Percentiles rank a stretch among this genome's conserved stretches.
These are phyloP conservation scores for Stenolophus ochropezus DNA, from an alignment of 2,888 invertebrate species.

Conservation along the genomic window DNA sequence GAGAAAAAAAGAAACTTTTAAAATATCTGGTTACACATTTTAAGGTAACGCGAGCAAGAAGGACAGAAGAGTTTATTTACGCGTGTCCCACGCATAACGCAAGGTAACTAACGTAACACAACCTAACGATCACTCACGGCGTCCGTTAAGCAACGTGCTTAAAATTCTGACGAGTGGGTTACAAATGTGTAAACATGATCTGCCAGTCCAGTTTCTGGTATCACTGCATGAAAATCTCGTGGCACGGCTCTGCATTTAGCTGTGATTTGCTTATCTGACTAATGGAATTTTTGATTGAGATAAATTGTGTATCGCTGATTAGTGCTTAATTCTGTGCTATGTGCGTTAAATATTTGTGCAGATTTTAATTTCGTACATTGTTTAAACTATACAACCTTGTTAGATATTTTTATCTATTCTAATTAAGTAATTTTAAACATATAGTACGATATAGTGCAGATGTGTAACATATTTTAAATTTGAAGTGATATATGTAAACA, in stretches of 20 bases:
- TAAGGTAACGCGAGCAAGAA: background rate
- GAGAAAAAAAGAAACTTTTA: conserved; percentile 3
- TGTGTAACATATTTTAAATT: background rate
- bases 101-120: conserved; percentile 13
- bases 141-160: conserved; percentile 18
- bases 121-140: conserved; percentile 21
- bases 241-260: background rate
- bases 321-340: background rate
- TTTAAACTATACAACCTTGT: background rate
- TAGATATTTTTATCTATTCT: background rate
- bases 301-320: conserved; percentile 20
- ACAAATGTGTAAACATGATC: conserved; percentile 30
- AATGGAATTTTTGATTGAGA: conserved; percentile 38
- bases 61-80: conserved; percentile 41
- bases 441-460: background rate
- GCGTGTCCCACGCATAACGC: conserved; percentile 29
- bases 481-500: background rate
- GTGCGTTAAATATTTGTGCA: background rate
- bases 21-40: conserved; percentile 30
- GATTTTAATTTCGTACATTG: background rate
- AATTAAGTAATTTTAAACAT: background rate
- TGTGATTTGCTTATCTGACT: conserved; percentile 12
- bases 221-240: conserved; percentile 26
- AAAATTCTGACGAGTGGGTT: conserved; percentile 45
- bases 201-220: background rate